A percentile compares a stretch with the other conserved stretches of the same genome.
phyloP scores from a whole-genome alignment of 1,140 invertebrate genomes.

The Drosophila arizonae region DNA sequence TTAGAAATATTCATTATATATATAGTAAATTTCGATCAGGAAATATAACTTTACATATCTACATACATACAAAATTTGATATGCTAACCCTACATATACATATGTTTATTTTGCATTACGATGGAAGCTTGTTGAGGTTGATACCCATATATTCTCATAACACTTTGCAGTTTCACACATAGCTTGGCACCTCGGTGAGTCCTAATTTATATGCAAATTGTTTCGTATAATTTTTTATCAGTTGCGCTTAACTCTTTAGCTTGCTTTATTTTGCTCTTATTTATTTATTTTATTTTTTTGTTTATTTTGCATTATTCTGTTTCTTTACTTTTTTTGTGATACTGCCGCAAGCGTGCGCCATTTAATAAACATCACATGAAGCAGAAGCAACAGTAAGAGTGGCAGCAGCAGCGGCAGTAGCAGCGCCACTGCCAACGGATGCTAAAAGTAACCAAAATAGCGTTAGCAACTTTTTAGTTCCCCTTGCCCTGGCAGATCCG shows the following conservation, averaged over 20 bases:
- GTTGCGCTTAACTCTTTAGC: conserved; percentile 68
- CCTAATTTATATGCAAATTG: conserved; percentile 81
- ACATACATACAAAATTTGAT: too few relatives aligned
- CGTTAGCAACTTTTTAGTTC: conserved; percentile 49
- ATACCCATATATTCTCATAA: neutral
- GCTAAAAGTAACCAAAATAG: conserved; percentile 24
- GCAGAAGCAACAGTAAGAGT: conserved; percentile 7
- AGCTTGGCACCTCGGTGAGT: conserved; percentile 41
- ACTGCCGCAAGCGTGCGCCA: conserved; percentile 62
- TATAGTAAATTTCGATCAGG: too few relatives aligned
- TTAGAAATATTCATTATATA: too few relatives aligned
- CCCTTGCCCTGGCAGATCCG: neutral
- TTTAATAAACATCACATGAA: conserved; percentile 66
- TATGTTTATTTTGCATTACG: too few relatives aligned
- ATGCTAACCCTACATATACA: too few relatives aligned
- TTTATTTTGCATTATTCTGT: conserved; percentile 3
- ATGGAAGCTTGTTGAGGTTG: too few relatives aligned
- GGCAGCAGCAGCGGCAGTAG: conserved; percentile 1
- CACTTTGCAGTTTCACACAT: conserved; percentile 18
- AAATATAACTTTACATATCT: too few relatives aligned
- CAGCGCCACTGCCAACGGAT: conserved; percentile 10
- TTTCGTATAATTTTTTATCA: conserved; percentile 59
- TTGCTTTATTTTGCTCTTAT: conserved; percentile 34
- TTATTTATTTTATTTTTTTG: neutral
- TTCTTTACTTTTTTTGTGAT: conserved; percentile 19